A percentile compares a stretch with the other conserved stretches of the same genome.
Evolutionary conservation across 2,113 vertebrate genomes (phyloP).

Genomic region (Ictidomys tridecemlineatus): DNA sequence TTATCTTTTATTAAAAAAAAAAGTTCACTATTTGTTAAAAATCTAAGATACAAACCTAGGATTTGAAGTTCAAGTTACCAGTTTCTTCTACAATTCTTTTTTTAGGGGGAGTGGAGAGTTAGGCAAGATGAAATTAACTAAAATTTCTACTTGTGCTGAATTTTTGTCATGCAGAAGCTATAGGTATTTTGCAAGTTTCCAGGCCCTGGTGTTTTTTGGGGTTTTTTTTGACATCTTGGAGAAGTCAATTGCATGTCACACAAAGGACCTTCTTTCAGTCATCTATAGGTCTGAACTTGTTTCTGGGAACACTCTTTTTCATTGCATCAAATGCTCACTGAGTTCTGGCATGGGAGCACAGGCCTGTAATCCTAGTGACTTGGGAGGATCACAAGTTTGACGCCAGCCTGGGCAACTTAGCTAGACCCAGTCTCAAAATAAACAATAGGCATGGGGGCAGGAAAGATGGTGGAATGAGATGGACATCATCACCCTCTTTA

Average conservation of each 20-base stretch:
- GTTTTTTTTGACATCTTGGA: neutral
- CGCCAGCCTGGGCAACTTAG: too few species aligned
- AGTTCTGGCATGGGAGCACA: neutral
- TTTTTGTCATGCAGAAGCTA: neutral
- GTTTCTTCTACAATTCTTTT: neutral
- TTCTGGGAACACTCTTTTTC: neutral
- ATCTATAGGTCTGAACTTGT: neutral
- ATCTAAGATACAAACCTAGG: neutral
- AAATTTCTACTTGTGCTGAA: neutral
- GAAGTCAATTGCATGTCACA: neutral
- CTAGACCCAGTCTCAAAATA: too few species aligned
- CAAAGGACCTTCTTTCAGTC: neutral
- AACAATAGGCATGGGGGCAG: too few species aligned
- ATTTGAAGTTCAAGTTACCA: neutral
- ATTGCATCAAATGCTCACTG: neutral
- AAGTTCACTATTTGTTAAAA: neutral
- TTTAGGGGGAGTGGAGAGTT: neutral
- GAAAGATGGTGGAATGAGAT: too few species aligned
- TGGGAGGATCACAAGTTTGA: too few species aligned
- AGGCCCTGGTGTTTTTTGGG: neutral
- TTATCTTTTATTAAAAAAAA: neutral
- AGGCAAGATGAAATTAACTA: slow-evolving; percentile 19
- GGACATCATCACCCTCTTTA: too few species aligned
- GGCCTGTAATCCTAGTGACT: too few species aligned
- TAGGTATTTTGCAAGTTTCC: neutral